Evolutionary conservation across 2,888 invertebrate species (phyloP).

Genomic region (Diachrysia chrysitis): DNA sequence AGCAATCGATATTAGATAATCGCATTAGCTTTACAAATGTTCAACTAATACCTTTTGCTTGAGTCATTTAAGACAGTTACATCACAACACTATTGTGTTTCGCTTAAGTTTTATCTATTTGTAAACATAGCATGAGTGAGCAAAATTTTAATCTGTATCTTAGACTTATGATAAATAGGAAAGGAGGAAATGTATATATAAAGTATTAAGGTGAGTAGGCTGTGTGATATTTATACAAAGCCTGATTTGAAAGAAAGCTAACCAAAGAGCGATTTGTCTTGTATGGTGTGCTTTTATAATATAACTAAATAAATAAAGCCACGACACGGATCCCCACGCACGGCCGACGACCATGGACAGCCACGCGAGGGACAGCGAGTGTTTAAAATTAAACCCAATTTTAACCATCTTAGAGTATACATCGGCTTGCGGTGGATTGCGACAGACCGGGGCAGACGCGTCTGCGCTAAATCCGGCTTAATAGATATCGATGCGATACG

Average conservation of each 20-base stretch:
- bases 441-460: no score
- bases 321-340: no score
- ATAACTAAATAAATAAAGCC: not conserved
- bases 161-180: conserved; percentile 35
- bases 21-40: conserved; percentile 80
- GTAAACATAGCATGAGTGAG: conserved; percentile 40
- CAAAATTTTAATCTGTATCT: conserved; percentile 28
- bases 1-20: conserved; percentile 85
- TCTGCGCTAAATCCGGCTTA: no score
- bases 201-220: conserved; percentile 10
- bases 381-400: no score
- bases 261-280: not conserved
- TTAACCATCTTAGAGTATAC: no score
- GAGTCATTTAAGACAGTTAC: conserved; percentile 74
- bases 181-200: conserved; percentile 25
- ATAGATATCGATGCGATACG: not conserved
- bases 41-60: conserved; percentile 72
- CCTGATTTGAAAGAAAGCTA: no score
- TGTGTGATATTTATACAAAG: not conserved
- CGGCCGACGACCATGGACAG: no score
- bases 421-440: no score
- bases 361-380: no score
- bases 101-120: conserved; percentile 32
- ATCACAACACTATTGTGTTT: conserved; percentile 55
- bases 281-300: not conserved